Evolutionary conservation across 1,140 invertebrate genomes (phyloP), one percentile per base, ranked within the genome.

Genomic region (Musca domestica): DNA sequence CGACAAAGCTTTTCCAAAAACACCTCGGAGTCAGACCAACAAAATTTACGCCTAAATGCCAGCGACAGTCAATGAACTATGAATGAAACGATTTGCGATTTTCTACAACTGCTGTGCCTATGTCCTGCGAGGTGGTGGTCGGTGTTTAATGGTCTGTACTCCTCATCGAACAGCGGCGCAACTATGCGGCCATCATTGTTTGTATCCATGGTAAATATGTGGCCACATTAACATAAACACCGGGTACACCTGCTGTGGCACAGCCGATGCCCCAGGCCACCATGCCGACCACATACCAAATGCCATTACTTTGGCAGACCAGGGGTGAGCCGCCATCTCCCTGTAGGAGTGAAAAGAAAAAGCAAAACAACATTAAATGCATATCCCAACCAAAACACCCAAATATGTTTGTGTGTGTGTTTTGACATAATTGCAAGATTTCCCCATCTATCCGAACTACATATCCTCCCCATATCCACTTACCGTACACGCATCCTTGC

Each of bases 231-330:
- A 89, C 87, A 71, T 92, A 92, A 2, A 88, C 88, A 0, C 86
- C 90, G 3, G 90, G 89, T 20, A 91, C 83, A 61, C 86, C 86
- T 5, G 83, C 71, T 51, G 79, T 82, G 1, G 86, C 90, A 72
- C 90, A 92, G 23, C 89, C 89, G 27, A 91, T 87, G 1, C 91
- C 91, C 91, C 91, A 92, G 5, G 90, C 83, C 1, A 92, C 91
- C 41, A 93, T 71, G 0, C 91, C 91, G 15, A 87, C 87, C 0
- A 81, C 77, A 64, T 74, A 91, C 85, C 69, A 88, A 70, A 85
- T 81, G 85, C 86, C 88, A 41, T 81, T 81, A 12, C 81, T 80
- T 72, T 86, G 83, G 74, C 91, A 93, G 3, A 92, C 90, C 47
- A 93, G 72, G 0, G 90, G 90, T 9, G 90, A 87, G 14, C 91